These are phyloP conservation scores for Myiothlypis chrysogaster DNA, from an alignment of 2,797 vertebrate species.

Conservation along the genomic window DNA sequence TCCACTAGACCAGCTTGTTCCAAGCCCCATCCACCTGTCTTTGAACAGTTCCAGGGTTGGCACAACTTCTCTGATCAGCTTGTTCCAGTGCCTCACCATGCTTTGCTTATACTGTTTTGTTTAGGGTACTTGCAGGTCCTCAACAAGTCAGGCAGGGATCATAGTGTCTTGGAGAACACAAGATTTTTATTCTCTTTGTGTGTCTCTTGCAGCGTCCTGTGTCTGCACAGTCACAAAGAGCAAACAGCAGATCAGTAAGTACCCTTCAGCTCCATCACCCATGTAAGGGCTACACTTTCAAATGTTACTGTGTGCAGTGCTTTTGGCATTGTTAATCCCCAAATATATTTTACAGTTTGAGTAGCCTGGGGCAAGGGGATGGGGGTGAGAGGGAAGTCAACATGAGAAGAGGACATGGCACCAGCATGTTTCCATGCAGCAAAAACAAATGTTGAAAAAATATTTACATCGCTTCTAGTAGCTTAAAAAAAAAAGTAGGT, in stretches of 20 bases:
- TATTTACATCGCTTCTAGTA: background rate
- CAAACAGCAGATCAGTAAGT: slow-evolving; percentile 74
- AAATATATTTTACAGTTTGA: background rate
- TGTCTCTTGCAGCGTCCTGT: slow-evolving; percentile 74
- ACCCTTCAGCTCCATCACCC: background rate
- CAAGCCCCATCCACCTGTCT: too few species aligned
- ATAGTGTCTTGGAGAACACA: background rate
- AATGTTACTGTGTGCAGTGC: background rate
- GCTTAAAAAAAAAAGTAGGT: background rate
- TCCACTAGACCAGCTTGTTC: background rate
- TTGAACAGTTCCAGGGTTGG: background rate
- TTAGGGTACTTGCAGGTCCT: background rate
- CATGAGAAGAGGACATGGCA: background rate
- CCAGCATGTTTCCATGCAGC: background rate
- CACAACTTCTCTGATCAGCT: background rate
- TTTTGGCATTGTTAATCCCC: background rate
- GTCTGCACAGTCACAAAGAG: slow-evolving; percentile 70
- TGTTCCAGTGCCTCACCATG: background rate
- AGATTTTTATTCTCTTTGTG: slow-evolving; percentile 60
- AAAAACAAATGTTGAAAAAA: background rate
- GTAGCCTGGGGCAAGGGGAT: accelerated
- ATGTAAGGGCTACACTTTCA: background rate
- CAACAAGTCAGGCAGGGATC: background rate
- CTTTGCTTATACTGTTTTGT: background rate
- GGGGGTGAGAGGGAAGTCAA: background rate